These are phyloP conservation scores for Catharus bicknelli DNA, from an alignment of 2,113 vertebrate species.

Conservation along the genomic window DNA sequence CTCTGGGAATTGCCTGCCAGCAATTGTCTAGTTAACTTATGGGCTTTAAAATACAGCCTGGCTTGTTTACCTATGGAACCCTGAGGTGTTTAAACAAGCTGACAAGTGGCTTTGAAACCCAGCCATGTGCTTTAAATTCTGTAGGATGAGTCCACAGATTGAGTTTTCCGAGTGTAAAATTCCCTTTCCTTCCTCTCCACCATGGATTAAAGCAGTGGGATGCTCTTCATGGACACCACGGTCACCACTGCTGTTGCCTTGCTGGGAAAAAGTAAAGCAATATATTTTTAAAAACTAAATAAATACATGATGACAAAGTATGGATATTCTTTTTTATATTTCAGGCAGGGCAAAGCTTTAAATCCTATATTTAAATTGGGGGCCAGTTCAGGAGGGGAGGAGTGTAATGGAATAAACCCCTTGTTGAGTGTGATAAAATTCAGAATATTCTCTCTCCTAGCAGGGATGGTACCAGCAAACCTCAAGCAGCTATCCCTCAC, in stretches of 20 bases:
- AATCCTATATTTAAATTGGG: not conserved
- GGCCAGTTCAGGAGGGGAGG: not conserved
- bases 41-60: not conserved
- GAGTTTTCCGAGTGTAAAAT: not conserved
- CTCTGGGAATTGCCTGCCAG: not conserved
- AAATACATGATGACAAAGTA: not conserved
- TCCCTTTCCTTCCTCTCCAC: not conserved
- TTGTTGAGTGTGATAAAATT: not conserved
- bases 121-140: slow-evolving; percentile 1
- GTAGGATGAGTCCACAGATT: not conserved
- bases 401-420: not conserved
- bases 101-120: slow-evolving; percentile 28
- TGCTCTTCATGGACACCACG: not conserved
- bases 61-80: not conserved
- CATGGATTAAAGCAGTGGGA: not conserved
- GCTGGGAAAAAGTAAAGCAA: not conserved
- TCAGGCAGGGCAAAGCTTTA: not conserved
- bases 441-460: not conserved
- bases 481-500: not conserved
- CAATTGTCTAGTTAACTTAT: not conserved
- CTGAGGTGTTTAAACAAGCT: slow-evolving; percentile 21
- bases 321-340: not conserved
- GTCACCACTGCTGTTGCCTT: not conserved
- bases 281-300: not conserved
- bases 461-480: not conserved